A percentile compares a stretch with the other conserved stretches of the same genome.
Evolutionary conservation across 2,113 vertebrate genomes (phyloP).

Genomic region (Etia nguti): DNA sequence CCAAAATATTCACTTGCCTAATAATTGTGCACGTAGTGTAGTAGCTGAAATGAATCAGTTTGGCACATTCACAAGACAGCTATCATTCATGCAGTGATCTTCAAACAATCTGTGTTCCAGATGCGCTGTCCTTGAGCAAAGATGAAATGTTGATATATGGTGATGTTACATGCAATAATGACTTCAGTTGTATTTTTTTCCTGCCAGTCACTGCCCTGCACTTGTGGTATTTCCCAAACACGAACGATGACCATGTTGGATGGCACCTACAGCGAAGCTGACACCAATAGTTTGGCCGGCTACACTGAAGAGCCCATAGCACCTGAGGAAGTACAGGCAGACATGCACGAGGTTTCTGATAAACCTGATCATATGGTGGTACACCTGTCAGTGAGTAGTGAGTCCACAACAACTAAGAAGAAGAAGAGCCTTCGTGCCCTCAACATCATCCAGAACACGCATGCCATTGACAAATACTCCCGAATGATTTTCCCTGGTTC

Average conservation of each 20-base stretch:
- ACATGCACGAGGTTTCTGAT: slow-evolving; percentile 74
- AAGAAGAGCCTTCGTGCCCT: slow-evolving; percentile 82
- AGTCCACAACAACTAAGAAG: slow-evolving; percentile 81
- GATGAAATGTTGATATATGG: background rate
- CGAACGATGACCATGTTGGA: slow-evolving; percentile 86
- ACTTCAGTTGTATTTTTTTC: background rate
- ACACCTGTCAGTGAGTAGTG: slow-evolving; percentile 83
- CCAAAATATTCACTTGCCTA: no score
- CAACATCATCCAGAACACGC: slow-evolving; percentile 89
- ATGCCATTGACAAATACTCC: slow-evolving; percentile 93
- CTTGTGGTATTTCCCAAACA: slow-evolving; percentile 83
- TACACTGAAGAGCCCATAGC: slow-evolving; percentile 82
- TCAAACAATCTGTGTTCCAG: background rate
- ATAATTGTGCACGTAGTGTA: no score
- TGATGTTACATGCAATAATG: background rate
- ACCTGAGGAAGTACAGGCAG: slow-evolving; percentile 74
- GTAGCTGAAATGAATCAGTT: background rate
- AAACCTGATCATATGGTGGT: slow-evolving; percentile 86
- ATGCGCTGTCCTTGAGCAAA: background rate
- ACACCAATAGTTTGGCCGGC: slow-evolving; percentile 88
- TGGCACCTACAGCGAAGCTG: slow-evolving; percentile 87
- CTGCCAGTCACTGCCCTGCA: slow-evolving; percentile 78
- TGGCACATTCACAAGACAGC: background rate
- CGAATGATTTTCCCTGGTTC: slow-evolving; percentile 91
- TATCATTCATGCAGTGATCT: background rate